Conservation (phyloP, 1,140 invertebrate species). For the Drosophila subpulchrella region DNA sequence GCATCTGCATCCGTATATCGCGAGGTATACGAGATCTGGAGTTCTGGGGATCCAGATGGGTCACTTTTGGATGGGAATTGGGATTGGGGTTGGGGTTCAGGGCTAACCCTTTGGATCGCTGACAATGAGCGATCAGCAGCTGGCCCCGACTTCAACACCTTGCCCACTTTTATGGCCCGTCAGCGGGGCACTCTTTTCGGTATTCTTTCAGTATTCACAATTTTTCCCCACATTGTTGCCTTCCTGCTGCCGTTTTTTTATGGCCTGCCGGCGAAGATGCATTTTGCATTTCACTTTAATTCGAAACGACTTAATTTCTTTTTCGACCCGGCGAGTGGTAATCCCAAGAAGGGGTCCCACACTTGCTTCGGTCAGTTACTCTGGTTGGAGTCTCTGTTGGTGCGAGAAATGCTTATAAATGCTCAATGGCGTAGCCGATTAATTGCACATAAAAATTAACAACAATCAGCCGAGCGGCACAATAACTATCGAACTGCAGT, state of each 20-base stretch:
- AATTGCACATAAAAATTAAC: slow-evolving; percentile 83
- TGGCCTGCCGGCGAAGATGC: slow-evolving; percentile 28
- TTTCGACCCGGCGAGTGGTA: slow-evolving; percentile 14
- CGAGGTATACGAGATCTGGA: too few species aligned
- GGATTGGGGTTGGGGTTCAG: neutral
- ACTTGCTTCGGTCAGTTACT: too few species aligned
- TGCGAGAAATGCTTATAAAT: slow-evolving; percentile 79
- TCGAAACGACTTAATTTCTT: slow-evolving; percentile 79
- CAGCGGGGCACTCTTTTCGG: slow-evolving; percentile 20
- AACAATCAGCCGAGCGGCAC: slow-evolving; percentile 58
- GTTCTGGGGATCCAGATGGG: neutral
- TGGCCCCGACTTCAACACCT: slow-evolving; percentile 61
- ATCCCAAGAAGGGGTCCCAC: neutral
- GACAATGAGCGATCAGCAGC: slow-evolving; percentile 63
- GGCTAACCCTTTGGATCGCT: slow-evolving; percentile 6
- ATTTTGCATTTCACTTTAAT: slow-evolving; percentile 81
- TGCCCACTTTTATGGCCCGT: slow-evolving; percentile 70
- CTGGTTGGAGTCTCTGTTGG: slow-evolving; percentile 1
- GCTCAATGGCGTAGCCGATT: slow-evolving; percentile 80
- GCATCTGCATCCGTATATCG: slow-evolving; percentile 16
- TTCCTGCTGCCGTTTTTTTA: slow-evolving; percentile 41
- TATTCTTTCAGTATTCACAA: neutral
- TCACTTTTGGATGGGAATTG: neutral
- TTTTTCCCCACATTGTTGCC: slow-evolving; percentile 60
- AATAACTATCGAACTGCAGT: slow-evolving; percentile 38